Evolutionary conservation across 2,888 invertebrate species (phyloP), one percentile per base, ranked within the genome.

Genomic region (Itoplectis maculator): DNA sequence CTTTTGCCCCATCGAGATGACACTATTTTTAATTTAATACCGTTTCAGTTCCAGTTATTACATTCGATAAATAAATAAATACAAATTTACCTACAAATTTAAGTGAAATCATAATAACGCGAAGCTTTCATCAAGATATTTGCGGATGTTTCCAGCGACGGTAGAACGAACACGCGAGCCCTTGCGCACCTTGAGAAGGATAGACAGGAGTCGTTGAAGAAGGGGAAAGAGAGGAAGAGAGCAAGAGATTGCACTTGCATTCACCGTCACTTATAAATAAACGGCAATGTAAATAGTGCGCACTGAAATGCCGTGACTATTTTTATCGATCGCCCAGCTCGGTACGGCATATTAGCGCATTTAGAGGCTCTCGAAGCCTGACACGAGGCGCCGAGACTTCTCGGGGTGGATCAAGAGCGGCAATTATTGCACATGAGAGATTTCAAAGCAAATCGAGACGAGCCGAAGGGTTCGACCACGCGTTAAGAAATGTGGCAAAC

Each of bases 211-310:
- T 59, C 23, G 47, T 56, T 7, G 49, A 51, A 37, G 20, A 59
- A 20, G 47, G 51, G 35, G 54, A 65, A 40, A 23, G 70, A 18
- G 42, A 54, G 15, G 74, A 68, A 51, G 42, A 72, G 63, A 70
- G 72, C 81, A 81, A 73, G 78, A 79, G 83, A 86, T 88, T 86
- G 80, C 88, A 88, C 88, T 91, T 88, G 87, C 88, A 88, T 89
- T 87, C 87, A 88, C 86, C 84, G 85, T 87, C 79, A 82, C 86
- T 91, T 92, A 92, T 92, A 92, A 92, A 92, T 92, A 92, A 91
- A 91, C 91, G 84, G 75, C 85, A 90, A 91, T 91, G 91, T 92
- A 90, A 91, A 92, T 92, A 92, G 92, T 91, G 87, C 87, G 87
- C 87, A 88, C 88, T 90, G 87, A 88, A 91, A 92, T 92, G 89